Base-by-base conservation (phyloP, 2,888 invertebrate species). In the Zygaena filipendulae region DNA sequence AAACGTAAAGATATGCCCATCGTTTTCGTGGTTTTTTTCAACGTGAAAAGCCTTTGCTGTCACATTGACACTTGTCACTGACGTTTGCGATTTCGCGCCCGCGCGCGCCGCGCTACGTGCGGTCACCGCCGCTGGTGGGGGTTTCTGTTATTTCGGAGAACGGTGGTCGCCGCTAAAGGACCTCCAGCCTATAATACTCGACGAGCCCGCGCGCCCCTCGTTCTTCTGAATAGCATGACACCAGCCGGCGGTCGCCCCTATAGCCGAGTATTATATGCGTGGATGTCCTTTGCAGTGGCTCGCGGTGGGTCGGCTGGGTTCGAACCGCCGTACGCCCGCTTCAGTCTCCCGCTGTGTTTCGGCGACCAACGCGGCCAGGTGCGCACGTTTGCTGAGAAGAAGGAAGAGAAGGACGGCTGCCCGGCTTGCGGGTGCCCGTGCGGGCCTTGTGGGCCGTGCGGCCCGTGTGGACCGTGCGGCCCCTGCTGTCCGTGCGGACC, bases 171-270 rank as follows among this genome's bases (percentile, higher is more conserved):
- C 53, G 53, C 56, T 47, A 48, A 51, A 45, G 54, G 59, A 61
- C 52, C 43, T 59, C 66, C 66, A 60, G 45, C 55, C 57, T 71
- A 62, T 68, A 70, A 71, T 71, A 71, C 71, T 72, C 59, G 61
- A 56, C 57, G 55, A 52, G 50, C 45, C 44, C 47, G 48, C 36
- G 34, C 30, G 45, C 42, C 42, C 49, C 43, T 53, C 59, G 64
- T 70, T 70, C 68, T 61, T 64, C 70, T 45, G 50, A 63, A 62
- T 68, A 70, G 59, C 69, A 67, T 47, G 44, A 44, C 47, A 49
- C 60, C 48, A 51, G 52, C 60, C 46, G 49, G 52, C 52, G 48
- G 49, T 47, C 42, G 39, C 36, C 56, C 54, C 45, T 30, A 36
- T 13, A 27, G 58, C 54, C 55, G 46, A 62, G 72, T 72, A 68